Conservation (phyloP, 2,888 invertebrate genomes). For the Hypercompe scribonia region DNA sequence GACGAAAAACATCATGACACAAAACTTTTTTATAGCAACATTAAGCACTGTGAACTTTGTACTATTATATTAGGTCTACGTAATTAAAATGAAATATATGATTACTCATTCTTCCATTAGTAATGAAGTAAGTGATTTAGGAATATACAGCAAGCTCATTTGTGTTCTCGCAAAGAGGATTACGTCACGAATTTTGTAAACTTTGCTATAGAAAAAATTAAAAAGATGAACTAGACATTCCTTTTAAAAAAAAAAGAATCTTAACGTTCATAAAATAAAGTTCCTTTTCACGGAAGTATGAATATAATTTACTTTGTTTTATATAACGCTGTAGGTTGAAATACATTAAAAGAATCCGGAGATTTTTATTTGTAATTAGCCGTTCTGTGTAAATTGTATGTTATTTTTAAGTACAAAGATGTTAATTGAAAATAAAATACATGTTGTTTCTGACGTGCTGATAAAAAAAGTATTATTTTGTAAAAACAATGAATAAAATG, state of each 20-base stretch:
- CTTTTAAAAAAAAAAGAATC: background rate
- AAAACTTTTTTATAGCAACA: background rate
- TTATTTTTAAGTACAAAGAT: constrained; percentile 67
- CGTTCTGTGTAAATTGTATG: constrained; percentile 16
- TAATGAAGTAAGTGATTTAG: background rate
- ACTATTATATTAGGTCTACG: background rate
- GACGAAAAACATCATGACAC: background rate
- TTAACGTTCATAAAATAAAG: background rate
- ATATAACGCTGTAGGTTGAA: background rate
- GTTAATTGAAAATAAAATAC: constrained; percentile 50
- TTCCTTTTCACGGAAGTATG: background rate
- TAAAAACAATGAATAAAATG: constrained; percentile 68
- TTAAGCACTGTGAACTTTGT: background rate
- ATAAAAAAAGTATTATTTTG: constrained; percentile 81
- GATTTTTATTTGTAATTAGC: background rate
- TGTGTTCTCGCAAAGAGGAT: background rate
- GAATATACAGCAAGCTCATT: background rate
- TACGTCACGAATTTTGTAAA: background rate
- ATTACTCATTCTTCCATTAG: background rate
- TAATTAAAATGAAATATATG: background rate
- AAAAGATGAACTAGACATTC: background rate
- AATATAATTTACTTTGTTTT: background rate
- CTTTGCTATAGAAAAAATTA: background rate
- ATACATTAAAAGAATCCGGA: background rate
- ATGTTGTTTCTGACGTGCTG: constrained; percentile 64